Percentiles rank a stretch among this genome's conserved stretches.
phyloP scores from a whole-genome alignment of 2,797 vertebrate genomes.

The Tokudaia muenninki region DNA sequence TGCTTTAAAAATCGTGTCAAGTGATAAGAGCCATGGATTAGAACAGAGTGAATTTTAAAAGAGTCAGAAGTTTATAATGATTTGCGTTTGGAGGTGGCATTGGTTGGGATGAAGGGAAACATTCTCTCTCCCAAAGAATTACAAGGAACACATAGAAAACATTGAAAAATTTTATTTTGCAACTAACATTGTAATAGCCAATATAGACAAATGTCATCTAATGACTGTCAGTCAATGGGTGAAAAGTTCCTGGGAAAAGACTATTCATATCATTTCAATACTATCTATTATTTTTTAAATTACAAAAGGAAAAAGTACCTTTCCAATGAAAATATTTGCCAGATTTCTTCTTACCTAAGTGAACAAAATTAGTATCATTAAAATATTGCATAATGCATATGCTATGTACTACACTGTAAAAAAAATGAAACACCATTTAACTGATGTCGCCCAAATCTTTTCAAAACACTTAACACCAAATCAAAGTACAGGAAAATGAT shows the following conservation, averaged over 20 bases:
- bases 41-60: constrained; percentile 30
- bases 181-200: not conserved
- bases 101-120: not conserved
- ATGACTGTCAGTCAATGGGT: not conserved
- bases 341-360: not conserved
- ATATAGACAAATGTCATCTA: not conserved
- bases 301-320: not conserved
- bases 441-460: not conserved
- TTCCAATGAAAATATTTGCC: constrained; percentile 29
- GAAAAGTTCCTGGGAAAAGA: not conserved
- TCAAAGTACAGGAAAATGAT: not conserved
- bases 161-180: constrained; percentile 1
- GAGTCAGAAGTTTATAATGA: not conserved
- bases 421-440: not conserved
- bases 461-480: not conserved
- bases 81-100: not conserved
- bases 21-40: not conserved
- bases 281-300: constrained; percentile 24
- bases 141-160: not conserved
- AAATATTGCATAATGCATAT: not conserved
- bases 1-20: not conserved
- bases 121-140: not conserved
- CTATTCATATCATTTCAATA: not conserved
- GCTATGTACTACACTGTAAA: too few species aligned
- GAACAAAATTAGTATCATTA: not conserved